Base-by-base conservation (phyloP, 2,888 invertebrate species). In the Caenorhabditis sp. region DNA sequence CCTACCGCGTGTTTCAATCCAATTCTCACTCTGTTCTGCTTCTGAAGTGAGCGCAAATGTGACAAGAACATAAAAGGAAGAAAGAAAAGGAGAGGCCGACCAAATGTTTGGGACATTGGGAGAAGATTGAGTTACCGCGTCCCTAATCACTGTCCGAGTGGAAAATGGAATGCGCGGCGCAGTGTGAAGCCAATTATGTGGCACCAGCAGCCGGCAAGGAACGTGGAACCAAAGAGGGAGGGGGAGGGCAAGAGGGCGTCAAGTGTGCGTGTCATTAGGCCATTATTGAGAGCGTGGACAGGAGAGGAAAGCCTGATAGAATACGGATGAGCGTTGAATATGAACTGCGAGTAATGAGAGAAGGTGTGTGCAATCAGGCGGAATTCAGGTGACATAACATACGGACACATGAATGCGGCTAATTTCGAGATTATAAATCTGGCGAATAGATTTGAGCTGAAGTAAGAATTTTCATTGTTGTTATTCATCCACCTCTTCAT, bases 191-290 rank as follows among this genome's bases (percentile, higher is more conserved):
- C 70, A 70, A 70, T 70, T 70, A 70, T 70, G 45, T 59, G 27
- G 58, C 52, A 58, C 66, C 56, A 65, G 37, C n/a, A n/a, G n/a
- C n/a, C n/a, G n/a, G n/a, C n/a, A n/a, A n/a, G n/a, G n/a, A n/a
- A n/a, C n/a, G n/a, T n/a, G n/a, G 55, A 43, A 53, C 41, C 43
- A 63, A 45, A 63, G 55, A 53, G 66, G 56, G 48, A 41, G 32
- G 15, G 37, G 32, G 46, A 30, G 27, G 20, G 37, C 35, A 7
- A n/a, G 11, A 20, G 32, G 58, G 59, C 70, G 70, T 70, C 52
- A 59, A 70, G 59, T 43, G 68, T 68, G 68, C 70, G 59, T 70
- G 59, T 70, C 70, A 70, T 70, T 70, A 70, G 59, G 52, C 24
- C 53, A 59, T 70, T 70, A 70, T 70, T 70, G 70, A 70, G 43